Conservation (phyloP, 2,797 vertebrate species). For the Coreius guichenoti region DNA sequence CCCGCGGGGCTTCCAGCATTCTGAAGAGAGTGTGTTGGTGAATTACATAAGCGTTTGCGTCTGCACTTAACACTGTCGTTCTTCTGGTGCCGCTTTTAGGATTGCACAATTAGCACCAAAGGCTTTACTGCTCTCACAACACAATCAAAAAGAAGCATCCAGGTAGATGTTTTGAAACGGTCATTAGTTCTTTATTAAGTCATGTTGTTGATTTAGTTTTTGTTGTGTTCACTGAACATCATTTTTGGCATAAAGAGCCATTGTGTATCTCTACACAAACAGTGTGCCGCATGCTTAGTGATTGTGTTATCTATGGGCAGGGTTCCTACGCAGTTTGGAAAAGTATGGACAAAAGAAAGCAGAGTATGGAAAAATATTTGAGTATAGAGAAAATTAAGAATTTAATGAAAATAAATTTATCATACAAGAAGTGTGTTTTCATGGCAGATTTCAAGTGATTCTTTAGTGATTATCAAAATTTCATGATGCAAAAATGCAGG, state of each 20-base stretch:
- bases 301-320: too few species aligned
- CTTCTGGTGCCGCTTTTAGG: conserved; percentile 38
- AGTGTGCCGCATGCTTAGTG: background rate
- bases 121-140: conserved; percentile 3
- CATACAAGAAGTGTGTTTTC: background rate
- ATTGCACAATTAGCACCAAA: background rate
- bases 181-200: too few species aligned
- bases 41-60: conserved; percentile 54
- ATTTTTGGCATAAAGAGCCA: background rate
- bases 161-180: background rate
- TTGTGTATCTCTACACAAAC: background rate
- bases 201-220: background rate
- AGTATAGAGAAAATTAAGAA: background rate
- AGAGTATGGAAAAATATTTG: too few species aligned
- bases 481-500: too few species aligned
- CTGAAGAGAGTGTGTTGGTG: conserved; percentile 43
- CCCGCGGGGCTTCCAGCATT: conserved; percentile 29
- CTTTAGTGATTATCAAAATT: too few species aligned
- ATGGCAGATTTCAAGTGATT: background rate
- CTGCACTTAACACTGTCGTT: conserved; percentile 41
- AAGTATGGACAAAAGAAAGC: too few species aligned
- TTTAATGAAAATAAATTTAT: background rate
- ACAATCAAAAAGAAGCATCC: background rate
- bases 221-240: background rate
- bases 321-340: background rate